A percentile compares a stretch with the other conserved stretches of the same genome.
Conservation (phyloP, 2,797 vertebrate species). For the Diplodus puntazzo region DNA sequence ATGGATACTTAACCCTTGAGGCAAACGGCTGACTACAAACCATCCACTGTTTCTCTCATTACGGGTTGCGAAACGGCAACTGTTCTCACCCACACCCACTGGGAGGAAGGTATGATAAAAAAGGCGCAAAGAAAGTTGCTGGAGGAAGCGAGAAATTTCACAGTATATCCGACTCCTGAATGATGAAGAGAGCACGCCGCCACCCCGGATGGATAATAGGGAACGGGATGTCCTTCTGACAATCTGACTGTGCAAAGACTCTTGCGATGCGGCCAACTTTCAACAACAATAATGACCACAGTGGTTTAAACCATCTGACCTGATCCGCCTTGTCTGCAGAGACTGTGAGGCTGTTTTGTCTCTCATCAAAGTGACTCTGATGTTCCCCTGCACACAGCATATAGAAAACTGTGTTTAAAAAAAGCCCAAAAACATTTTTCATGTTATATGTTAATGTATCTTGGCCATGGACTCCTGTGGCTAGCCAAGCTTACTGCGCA, state of each 20-base stretch:
- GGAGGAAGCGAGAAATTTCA: slow-evolving; percentile 12
- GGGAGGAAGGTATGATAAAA: slow-evolving; percentile 13
- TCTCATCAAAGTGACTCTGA: slow-evolving; percentile 49
- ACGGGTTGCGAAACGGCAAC: slow-evolving; percentile 30
- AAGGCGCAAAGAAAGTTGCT: slow-evolving; percentile 6
- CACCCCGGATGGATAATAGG: slow-evolving; percentile 37
- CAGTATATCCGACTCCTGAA: slow-evolving; percentile 38
- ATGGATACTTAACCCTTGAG: slow-evolving; percentile 73
- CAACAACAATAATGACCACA: slow-evolving; percentile 53
- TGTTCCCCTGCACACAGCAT: slow-evolving; percentile 6
- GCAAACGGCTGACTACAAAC: slow-evolving; percentile 65
- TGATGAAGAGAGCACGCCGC: slow-evolving; percentile 39
- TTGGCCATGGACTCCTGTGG: slow-evolving; percentile 35
- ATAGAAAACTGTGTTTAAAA: not conserved
- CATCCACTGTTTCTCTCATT: slow-evolving; percentile 59
- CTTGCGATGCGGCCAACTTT: slow-evolving; percentile 39
- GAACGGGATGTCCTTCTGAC: slow-evolving; percentile 42
- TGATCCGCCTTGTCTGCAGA: slow-evolving; percentile 57
- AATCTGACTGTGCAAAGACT: slow-evolving; percentile 35
- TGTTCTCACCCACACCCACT: slow-evolving; percentile 10
- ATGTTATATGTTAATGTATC: slow-evolving; percentile 13
- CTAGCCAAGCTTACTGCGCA: slow-evolving; percentile 15
- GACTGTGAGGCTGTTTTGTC: slow-evolving; percentile 41
- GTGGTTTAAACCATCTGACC: slow-evolving; percentile 38
- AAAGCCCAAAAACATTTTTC: slow-evolving; percentile 34